Conservation (phyloP, 2,797 vertebrate genomes). For the Chloroceryle inda region DNA sequence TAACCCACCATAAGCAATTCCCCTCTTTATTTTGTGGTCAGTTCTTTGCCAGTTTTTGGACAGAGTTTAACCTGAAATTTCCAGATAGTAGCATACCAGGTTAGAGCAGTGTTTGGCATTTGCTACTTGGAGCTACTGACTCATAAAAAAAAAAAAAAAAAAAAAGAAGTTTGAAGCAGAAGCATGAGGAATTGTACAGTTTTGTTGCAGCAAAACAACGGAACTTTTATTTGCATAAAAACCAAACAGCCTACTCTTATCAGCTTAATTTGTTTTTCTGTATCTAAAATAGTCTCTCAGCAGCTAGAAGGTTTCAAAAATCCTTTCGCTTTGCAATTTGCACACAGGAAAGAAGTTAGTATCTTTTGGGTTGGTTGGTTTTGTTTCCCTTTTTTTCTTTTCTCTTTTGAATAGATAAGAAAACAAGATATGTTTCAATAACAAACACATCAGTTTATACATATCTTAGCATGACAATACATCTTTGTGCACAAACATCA, state of each 20-base stretch:
- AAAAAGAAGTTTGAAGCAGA: not conserved
- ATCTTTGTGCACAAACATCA: constrained; percentile 31
- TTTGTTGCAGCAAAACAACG: not conserved
- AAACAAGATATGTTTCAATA: constrained; percentile 3
- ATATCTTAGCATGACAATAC: not conserved
- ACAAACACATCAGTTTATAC: not conserved
- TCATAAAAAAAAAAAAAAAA: not conserved
- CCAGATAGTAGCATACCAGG: not conserved
- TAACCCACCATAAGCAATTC: not conserved
- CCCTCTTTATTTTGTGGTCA: not conserved
- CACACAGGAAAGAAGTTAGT: not conserved
- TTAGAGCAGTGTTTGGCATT: not conserved
- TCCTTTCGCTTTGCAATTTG: not conserved
- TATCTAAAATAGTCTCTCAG: not conserved
- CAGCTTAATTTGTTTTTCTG: not conserved
- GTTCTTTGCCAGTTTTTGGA: not conserved
- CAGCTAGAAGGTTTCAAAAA: not conserved
- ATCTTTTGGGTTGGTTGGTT: not conserved
- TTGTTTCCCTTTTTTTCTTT: not conserved
- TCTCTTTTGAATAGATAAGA: not conserved
- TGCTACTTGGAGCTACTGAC: not conserved
- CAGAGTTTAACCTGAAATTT: not conserved
- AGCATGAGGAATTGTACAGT: not conserved
- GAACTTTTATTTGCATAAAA: not conserved
- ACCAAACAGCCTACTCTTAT: not conserved